Evolutionary conservation across 2,113 vertebrate genomes (phyloP).

Genomic region (Lepidothrix coronata): DNA sequence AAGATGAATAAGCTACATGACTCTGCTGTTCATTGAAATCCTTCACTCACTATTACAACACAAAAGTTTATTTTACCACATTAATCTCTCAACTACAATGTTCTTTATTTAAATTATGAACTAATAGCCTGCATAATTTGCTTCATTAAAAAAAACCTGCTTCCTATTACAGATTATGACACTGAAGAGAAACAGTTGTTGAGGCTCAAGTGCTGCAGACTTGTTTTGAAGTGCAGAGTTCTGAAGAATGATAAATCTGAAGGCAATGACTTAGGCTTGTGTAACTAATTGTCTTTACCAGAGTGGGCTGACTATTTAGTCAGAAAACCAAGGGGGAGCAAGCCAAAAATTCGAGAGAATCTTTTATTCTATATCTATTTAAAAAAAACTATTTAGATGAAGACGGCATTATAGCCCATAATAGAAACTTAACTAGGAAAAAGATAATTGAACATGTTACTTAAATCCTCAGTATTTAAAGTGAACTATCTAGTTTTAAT

Average conservation of each 20-base stretch:
- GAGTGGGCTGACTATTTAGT: background rate
- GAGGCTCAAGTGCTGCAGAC: background rate
- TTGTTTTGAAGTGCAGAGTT: background rate
- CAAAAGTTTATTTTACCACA: background rate
- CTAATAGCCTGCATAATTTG: background rate
- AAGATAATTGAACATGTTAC: background rate
- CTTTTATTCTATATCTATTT: background rate
- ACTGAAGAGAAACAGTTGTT: background rate
- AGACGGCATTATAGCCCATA: background rate
- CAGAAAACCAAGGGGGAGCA: background rate
- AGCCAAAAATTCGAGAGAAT: background rate
- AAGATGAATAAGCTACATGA: background rate
- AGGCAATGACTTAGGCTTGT: background rate
- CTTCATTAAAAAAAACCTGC: background rate
- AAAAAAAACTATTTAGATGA: background rate
- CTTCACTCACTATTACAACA: background rate
- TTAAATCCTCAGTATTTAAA: background rate
- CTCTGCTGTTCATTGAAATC: background rate
- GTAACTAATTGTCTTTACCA: background rate
- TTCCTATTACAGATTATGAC: background rate
- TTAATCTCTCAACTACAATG: background rate
- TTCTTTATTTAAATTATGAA: background rate
- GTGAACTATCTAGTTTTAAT: background rate
- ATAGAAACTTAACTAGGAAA: background rate
- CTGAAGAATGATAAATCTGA: background rate